phyloP scores from a whole-genome alignment of 2,113 vertebrate genomes.

The Etheostoma cragini region DNA sequence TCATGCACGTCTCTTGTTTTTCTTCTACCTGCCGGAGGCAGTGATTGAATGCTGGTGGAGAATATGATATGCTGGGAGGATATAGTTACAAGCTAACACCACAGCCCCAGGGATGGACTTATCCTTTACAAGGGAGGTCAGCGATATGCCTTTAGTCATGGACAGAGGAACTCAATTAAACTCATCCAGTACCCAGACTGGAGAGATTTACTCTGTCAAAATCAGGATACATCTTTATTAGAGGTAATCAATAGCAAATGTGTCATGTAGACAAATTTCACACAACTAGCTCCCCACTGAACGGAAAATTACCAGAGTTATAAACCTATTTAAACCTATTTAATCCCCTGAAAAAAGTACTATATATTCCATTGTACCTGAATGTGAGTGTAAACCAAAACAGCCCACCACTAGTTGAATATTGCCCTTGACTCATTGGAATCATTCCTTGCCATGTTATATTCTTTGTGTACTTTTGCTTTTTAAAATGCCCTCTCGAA shows the following conservation, averaged over 20 bases:
- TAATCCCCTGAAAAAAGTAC: not conserved
- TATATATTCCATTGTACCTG: not conserved
- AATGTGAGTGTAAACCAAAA: not conserved
- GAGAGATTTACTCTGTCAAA: not conserved
- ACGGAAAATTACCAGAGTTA: not conserved
- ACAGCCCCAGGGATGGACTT: slow-evolving; percentile 50
- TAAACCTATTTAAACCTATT: slow-evolving; percentile 9
- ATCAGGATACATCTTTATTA: slow-evolving; percentile 13
- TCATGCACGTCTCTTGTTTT: slow-evolving; percentile 11
- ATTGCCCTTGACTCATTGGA: not conserved
- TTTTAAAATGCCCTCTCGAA: not conserved
- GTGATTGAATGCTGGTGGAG: slow-evolving; percentile 37
- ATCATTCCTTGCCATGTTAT: not conserved
- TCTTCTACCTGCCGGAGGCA: slow-evolving; percentile 36
- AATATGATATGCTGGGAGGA: slow-evolving; percentile 42
- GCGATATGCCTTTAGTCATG: slow-evolving; percentile 37
- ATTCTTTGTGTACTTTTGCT: not conserved
- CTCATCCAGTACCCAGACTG: not conserved
- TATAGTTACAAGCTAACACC: slow-evolving; percentile 52
- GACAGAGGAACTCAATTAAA: slow-evolving; percentile 7
- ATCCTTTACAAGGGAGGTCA: slow-evolving; percentile 25
- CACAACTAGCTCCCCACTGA: not conserved
- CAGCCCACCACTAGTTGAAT: not conserved
- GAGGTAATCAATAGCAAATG: slow-evolving; percentile 11
- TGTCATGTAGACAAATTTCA: not conserved